These are phyloP conservation scores for Drosophila grimshawi DNA, from an alignment of 1,140 invertebrate species.

Conservation along the genomic window DNA sequence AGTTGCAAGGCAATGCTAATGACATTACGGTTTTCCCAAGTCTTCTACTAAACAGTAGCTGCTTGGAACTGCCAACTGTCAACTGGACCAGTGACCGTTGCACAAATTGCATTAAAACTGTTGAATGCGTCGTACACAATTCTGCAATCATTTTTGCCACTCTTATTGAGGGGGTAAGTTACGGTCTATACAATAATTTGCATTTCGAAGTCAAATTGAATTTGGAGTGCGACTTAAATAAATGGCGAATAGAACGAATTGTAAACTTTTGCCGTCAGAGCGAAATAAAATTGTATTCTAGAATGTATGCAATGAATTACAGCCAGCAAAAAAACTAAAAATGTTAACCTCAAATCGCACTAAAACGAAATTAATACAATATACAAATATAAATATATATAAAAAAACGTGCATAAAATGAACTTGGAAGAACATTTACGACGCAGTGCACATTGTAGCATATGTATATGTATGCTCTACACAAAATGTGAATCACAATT, in stretches of 20 bases:
- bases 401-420: conserved; percentile 12
- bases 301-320: conserved; percentile 69
- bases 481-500: neutral
- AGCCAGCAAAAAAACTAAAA: conserved; percentile 35
- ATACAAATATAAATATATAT: neutral
- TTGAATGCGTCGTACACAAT: conserved; percentile 27
- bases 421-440: conserved; percentile 5
- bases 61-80: conserved; percentile 18
- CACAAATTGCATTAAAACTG: conserved; percentile 67
- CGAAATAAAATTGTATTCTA: conserved; percentile 72
- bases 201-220: conserved; percentile 64
- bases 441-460: conserved; percentile 11
- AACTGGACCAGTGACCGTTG: conserved; percentile 52
- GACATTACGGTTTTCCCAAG: conserved; percentile 52
- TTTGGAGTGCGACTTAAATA: conserved; percentile 71
- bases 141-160: conserved; percentile 21
- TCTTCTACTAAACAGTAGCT: conserved; percentile 3
- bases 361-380: conserved; percentile 32
- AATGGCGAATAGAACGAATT: conserved; percentile 75
- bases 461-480: neutral
- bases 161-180: too few species aligned
- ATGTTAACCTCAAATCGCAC: conserved; percentile 9
- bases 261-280: conserved; percentile 62
- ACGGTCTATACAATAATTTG: conserved; percentile 31
- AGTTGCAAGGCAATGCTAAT: conserved; percentile 60